Evolutionary conservation across 2,797 vertebrate genomes (phyloP).

Genomic region (Coccyzus lansbergi): DNA sequence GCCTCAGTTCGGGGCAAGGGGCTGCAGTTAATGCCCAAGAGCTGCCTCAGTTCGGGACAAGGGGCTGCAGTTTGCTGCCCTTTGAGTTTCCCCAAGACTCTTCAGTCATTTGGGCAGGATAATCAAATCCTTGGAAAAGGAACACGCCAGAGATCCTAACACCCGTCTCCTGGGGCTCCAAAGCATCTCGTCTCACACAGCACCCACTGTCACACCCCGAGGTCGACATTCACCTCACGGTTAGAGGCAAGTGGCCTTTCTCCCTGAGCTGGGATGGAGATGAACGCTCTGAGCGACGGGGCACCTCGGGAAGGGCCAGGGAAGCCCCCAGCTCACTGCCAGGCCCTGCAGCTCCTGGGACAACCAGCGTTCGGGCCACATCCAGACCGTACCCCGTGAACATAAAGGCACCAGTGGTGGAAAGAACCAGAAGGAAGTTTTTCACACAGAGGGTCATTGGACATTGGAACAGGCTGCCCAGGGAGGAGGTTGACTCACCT

Average conservation of each 20-base stretch:
- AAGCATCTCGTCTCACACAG: background rate
- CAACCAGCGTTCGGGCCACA: background rate
- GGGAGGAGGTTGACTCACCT: no score
- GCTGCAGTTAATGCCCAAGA: background rate
- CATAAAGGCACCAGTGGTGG: no score
- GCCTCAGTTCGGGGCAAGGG: background rate
- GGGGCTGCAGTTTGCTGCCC: background rate
- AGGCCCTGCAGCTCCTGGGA: background rate
- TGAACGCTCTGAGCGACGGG: background rate
- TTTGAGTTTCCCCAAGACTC: background rate
- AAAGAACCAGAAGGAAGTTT: no score
- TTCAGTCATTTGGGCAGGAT: background rate
- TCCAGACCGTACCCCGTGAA: background rate
- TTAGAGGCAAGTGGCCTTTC: background rate
- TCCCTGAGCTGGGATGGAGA: background rate
- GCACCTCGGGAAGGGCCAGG: fast-evolving
- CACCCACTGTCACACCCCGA: background rate
- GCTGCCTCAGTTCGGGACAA: background rate
- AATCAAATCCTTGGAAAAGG: background rate
- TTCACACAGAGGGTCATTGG: no score
- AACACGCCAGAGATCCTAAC: background rate
- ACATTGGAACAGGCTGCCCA: no score
- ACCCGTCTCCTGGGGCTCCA: background rate
- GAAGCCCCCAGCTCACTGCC: fast-evolving
- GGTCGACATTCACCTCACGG: background rate